Evolutionary conservation across 2,888 invertebrate species (phyloP), one percentile per base, ranked within the genome.

Genomic region (Poecilobothrus nobilitatus): DNA sequence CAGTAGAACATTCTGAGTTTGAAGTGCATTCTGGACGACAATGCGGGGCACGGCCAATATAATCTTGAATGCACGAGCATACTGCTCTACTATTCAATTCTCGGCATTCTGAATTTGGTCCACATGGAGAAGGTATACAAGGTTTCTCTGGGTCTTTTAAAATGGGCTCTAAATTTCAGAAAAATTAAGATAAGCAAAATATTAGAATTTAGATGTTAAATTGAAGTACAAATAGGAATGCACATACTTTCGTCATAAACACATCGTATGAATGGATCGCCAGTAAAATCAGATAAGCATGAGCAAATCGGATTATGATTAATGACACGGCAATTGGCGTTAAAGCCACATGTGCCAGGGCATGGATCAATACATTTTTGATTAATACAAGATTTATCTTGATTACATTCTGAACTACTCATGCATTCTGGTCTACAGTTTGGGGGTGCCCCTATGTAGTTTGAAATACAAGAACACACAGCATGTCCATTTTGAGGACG

Each of bases 271-370:
- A 93, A 92, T 70, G 94, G 93, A 84, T 94, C 92, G 68, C 94
- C 94, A 61, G 85, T 86, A 78, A 86, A 89, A 74, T 89, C 90
- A 72, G 86, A 83, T 67, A 87, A 86, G 80, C 94, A 94, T 78
- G 89, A 90, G 82, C 94, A 94, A 72, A 92, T 87, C 63, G 94
- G 91, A 79, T 91, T 92, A 78, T 94, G 94, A 80, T 91, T 92
- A 66, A 92, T 88, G 20, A 92, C 91, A 74, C 89, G 88, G 78
- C 94, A 94, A 73, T 89, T 86, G 3, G 94, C 91, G 81, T 91
- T 89, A 70, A 86, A 83, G 34, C 94, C 94, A 78, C 94, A 94
- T n/a, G 90, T 88, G 71, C 91, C 91, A 61, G 87, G 84, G 79
- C 94, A 94, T 66, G 93, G 93, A 80, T 94, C 90, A 71, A 86